phyloP scores from a whole-genome alignment of 2,888 invertebrate species.

The Thumatha senex region DNA sequence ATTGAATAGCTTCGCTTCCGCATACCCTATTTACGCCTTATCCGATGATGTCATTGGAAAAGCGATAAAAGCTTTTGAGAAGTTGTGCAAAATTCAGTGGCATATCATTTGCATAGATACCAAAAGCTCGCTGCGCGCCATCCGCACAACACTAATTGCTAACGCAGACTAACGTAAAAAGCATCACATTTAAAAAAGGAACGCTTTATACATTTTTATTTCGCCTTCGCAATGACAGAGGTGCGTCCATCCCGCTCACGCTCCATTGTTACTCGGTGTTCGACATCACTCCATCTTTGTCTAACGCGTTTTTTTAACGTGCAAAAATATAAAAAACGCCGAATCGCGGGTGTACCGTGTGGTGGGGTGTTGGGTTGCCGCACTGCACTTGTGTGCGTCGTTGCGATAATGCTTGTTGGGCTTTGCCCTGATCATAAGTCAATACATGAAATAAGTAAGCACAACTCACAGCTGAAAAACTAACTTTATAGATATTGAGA shows the following conservation, averaged over 20 bases:
- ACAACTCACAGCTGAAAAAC: conserved; percentile 33
- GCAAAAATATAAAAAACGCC: conserved; percentile 83
- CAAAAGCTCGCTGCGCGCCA: conserved; percentile 69
- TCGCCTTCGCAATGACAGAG: conserved; percentile 74
- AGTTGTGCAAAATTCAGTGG: conserved; percentile 38
- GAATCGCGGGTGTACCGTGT: conserved; percentile 55
- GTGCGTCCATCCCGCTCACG: conserved; percentile 71
- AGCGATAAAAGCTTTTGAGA: conserved; percentile 61
- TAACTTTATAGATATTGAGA: conserved; percentile 35
- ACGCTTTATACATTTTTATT: conserved; percentile 82
- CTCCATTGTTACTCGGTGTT: conserved; percentile 71
- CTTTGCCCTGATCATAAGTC: conserved; percentile 81
- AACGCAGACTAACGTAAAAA: conserved; percentile 82
- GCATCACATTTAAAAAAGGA: conserved; percentile 81
- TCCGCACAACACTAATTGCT: conserved; percentile 81
- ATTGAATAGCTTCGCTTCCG: conserved; percentile 62
- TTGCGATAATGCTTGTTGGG: conserved; percentile 75
- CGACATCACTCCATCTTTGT: conserved; percentile 83
- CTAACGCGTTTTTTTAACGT: conserved; percentile 79
- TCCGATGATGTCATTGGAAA: conserved; percentile 49
- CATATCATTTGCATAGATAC: conserved; percentile 70
- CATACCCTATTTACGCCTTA: conserved; percentile 47
- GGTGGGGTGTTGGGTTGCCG: conserved; percentile 59
- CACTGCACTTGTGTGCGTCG: conserved; percentile 70
- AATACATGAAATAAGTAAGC: conserved; percentile 57